Evolutionary conservation across 2,888 invertebrate genomes (phyloP), one percentile per base, ranked within the genome.

Genomic region (Leptura quadrifasciata): DNA sequence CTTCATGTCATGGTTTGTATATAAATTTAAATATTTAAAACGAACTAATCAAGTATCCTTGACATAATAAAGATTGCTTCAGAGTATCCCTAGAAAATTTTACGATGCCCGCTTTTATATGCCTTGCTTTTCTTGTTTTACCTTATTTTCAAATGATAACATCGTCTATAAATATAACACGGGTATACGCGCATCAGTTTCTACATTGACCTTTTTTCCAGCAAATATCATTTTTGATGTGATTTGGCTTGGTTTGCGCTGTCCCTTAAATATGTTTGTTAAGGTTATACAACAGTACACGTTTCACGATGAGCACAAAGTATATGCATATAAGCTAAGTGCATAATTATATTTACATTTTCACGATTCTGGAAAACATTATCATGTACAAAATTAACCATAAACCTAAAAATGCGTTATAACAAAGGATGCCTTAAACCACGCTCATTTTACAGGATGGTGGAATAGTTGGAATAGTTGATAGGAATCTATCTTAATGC

Each of bases 171-270:
- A 65, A 47, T 39, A 47, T 20, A 65, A 65, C 24, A 65, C 20
- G 15, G 10, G 24, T 65, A 52, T 52, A 65, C 47, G 18, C n/a
- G 47, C 52, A 54, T 27, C 64, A 31, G 47, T 65, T 65, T 20
- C 65, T 47, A 21, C 27, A 65, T 52, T 39, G 64, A 39, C 5
- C 39, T 58, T 64, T 79, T 78, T 75, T 75, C 61, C 64, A 73
- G 65, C 69, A 68, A 75, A 79, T 77, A 74, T 75, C 74, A 75
- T 77, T 77, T 77, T 64, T 65, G 69, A 76, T 75, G 72, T 74
- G 76, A 78, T 78, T 74, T 77, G 72, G 67, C 72, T 74, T 78
- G 75, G 74, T 78, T 74, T 74, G 70, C 68, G 74, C 52, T 67
- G 61, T 72, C 73, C 67, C 73, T 77, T 72, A 72, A 76, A 76